Conservation (phyloP, 1,140 invertebrate genomes). For the Diplogasteroides magnus region DNA sequence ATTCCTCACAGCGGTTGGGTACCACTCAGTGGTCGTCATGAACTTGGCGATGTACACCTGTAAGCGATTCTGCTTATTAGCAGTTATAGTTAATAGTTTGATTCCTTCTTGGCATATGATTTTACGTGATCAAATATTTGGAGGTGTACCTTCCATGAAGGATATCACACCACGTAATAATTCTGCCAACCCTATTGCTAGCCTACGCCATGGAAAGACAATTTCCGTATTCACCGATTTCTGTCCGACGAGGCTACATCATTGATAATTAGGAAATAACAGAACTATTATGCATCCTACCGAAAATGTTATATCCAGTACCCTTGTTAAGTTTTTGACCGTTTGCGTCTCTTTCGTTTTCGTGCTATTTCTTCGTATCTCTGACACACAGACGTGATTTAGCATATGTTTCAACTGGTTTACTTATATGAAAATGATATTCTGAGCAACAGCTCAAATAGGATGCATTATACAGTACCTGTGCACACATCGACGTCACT, state of each 20-base stretch:
- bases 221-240: background rate
- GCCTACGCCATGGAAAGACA: background rate
- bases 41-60: slow-evolving; percentile 35
- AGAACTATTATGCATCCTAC: too few relatives aligned
- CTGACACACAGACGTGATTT: too few relatives aligned
- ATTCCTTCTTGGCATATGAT: background rate
- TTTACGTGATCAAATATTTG: background rate
- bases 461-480: too few relatives aligned
- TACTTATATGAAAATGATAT: too few relatives aligned
- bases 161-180: slow-evolving; percentile 17
- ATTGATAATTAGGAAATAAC: too few relatives aligned
- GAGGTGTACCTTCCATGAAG: slow-evolving; percentile 1
- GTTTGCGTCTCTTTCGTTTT: too few relatives aligned
- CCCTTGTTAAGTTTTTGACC: too few relatives aligned
- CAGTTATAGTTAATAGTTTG: background rate
- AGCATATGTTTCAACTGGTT: too few relatives aligned
- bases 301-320: too few relatives aligned
- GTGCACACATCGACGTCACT: background rate
- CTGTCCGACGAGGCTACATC: too few relatives aligned
- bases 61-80: background rate
- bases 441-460: too few relatives aligned
- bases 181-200: slow-evolving; percentile 6
- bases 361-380: slow-evolving; percentile 14
- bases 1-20: slow-evolving; percentile 30
- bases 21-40: slow-evolving; percentile 24